Conservation (phyloP, 1,140 invertebrate genomes). For the Pseudomyrmex sp. region DNA sequence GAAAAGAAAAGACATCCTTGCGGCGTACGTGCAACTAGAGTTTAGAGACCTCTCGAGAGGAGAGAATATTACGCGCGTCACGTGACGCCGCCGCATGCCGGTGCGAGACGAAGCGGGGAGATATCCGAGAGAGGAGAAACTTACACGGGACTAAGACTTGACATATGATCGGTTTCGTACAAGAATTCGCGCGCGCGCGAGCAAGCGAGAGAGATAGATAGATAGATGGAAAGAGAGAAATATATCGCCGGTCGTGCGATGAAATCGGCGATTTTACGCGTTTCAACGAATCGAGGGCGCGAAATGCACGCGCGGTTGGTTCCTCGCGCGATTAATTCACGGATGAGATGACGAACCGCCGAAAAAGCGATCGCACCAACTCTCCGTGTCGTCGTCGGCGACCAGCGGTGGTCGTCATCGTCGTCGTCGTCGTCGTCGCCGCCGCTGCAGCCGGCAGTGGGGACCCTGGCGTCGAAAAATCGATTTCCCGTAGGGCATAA, state of each 20-base stretch:
- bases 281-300: too few species aligned
- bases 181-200: constrained; percentile 11
- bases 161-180: not conserved
- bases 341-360: constrained; percentile 29
- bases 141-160: not conserved
- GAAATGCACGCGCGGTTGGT: not conserved
- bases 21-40: constrained; percentile 2
- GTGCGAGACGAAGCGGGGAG: not conserved
- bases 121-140: not conserved
- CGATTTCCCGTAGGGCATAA: constrained; percentile 82
- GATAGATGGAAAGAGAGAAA: too few species aligned
- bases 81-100: constrained; percentile 4
- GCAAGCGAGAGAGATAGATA: too few species aligned
- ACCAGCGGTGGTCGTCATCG: not conserved
- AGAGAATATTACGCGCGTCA: not conserved
- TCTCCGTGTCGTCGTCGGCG: constrained; percentile 47
- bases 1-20: constrained; percentile 15
- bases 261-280: not conserved
- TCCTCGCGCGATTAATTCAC: not conserved
- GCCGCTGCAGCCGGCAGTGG: constrained; percentile 75
- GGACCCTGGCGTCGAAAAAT: constrained; percentile 81
- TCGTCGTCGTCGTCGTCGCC: constrained; percentile 51
- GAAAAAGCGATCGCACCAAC: constrained; percentile 64
- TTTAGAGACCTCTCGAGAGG: constrained; percentile 42
- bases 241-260: not conserved